phyloP scores from a whole-genome alignment of 2,888 invertebrate genomes.

The Pediacus dermestoides region DNA sequence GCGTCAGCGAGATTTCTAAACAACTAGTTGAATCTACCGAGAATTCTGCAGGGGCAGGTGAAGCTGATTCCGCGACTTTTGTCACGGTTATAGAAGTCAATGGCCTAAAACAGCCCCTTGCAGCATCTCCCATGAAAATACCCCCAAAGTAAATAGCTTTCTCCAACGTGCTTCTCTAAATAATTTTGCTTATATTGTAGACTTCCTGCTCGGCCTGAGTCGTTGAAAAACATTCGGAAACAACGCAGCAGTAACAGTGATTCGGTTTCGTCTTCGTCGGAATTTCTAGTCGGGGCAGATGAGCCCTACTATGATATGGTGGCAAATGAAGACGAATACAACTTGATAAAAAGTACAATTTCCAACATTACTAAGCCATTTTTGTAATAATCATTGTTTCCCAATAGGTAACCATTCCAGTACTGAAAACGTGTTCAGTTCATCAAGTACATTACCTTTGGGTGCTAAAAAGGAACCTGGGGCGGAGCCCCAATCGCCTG shows the following conservation, averaged over 20 bases:
- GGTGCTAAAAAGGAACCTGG: conserved; percentile 50
- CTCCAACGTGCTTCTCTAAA: conserved; percentile 7
- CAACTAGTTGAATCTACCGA: conserved; percentile 30
- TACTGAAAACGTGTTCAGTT: conserved; percentile 62
- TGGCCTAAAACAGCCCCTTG: conserved; percentile 60
- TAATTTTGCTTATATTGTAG: conserved; percentile 25
- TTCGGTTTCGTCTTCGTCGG: conserved; percentile 55
- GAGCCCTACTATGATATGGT: conserved; percentile 74
- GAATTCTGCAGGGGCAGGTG: conserved; percentile 33
- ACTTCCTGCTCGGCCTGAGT: conserved; percentile 38
- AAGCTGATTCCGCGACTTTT: conserved; percentile 62
- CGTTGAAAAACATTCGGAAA: conserved; percentile 26
- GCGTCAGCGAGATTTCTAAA: conserved; percentile 67
- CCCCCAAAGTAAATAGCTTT: conserved; percentile 43
- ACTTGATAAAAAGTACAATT: conserved; percentile 31
- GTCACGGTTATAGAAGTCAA: conserved; percentile 88
- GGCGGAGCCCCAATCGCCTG: conserved; percentile 71
- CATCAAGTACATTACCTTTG: conserved; percentile 59
- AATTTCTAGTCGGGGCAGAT: conserved; percentile 57
- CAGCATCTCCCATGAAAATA: conserved; percentile 36
- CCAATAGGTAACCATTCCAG: conserved; percentile 45
- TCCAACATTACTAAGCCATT: neutral
- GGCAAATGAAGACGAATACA: conserved; percentile 56
- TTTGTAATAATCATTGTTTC: too few relatives aligned
- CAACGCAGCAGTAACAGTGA: conserved; percentile 47